Evolutionary conservation across 1,140 invertebrate genomes (phyloP).

Genomic region (Drosophila tsacasi): DNA sequence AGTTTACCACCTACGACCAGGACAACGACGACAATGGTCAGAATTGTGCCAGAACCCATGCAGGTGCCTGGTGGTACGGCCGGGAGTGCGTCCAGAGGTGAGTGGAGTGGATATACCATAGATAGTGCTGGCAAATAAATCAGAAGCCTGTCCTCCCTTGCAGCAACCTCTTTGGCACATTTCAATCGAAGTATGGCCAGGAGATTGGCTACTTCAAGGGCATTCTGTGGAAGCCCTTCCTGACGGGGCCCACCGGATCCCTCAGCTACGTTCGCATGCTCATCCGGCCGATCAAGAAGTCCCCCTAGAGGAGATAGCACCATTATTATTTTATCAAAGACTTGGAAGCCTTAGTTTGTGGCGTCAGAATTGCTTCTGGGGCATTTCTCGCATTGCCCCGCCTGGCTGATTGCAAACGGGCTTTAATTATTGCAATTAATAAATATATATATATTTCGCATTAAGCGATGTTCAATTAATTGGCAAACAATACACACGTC

Average conservation of each 20-base stretch:
- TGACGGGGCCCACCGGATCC: constrained; percentile 62
- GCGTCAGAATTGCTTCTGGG: background rate
- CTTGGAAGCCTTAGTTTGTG: constrained; percentile 9
- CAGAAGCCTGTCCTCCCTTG: background rate
- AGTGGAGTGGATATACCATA: background rate
- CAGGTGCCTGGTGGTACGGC: constrained; percentile 89
- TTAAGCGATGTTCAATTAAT: constrained; percentile 52
- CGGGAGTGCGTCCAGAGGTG: constrained; percentile 77
- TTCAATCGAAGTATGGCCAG: constrained; percentile 45
- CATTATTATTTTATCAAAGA: constrained; percentile 11
- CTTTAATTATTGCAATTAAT: constrained; percentile 49
- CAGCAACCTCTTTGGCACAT: constrained; percentile 71
- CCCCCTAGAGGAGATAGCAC: background rate
- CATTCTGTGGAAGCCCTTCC: constrained; percentile 66
- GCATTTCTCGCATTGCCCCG: constrained; percentile 4
- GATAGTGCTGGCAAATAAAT: too few species aligned
- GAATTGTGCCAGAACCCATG: constrained; percentile 88
- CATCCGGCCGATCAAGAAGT: constrained; percentile 50
- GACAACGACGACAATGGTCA: constrained; percentile 90
- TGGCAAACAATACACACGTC: constrained; percentile 30
- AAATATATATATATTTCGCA: constrained; percentile 34
- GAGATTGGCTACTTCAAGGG: constrained; percentile 63
- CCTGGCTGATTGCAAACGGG: constrained; percentile 43
- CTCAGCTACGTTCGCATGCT: constrained; percentile 65
- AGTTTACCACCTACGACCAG: constrained; percentile 90